A percentile compares a stretch with the other conserved stretches of the same genome.
These are phyloP conservation scores for Prochilodus magdalenae DNA, from an alignment of 2,113 vertebrate genomes.

Conservation along the genomic window DNA sequence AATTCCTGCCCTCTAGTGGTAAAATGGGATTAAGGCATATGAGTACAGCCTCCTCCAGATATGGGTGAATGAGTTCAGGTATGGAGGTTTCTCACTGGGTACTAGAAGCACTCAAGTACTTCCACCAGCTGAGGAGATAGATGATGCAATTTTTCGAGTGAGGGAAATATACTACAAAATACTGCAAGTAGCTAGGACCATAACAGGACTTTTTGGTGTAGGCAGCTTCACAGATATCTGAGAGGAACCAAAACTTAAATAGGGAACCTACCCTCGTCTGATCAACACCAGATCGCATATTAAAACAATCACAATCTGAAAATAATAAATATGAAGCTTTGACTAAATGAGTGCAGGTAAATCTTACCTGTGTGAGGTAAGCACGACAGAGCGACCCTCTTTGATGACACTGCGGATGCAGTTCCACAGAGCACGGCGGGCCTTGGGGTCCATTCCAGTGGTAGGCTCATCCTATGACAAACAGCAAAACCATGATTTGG, in stretches of 20 bases:
- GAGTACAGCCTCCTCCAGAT: too few relatives aligned
- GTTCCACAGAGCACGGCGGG: constrained; percentile 94
- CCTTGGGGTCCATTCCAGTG: constrained; percentile 98
- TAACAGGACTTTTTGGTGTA: too few relatives aligned
- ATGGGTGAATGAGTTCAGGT: constrained; percentile 98
- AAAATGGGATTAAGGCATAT: background rate
- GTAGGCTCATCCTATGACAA: constrained; percentile 92
- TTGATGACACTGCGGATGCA: constrained; percentile 92
- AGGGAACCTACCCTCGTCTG: too few relatives aligned
- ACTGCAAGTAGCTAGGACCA: too few relatives aligned
- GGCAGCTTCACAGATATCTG: too few relatives aligned
- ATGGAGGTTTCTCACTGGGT: constrained; percentile 96
- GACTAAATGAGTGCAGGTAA: background rate
- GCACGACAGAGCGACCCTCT: constrained; percentile 92
- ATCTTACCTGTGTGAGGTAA: constrained; percentile 94
- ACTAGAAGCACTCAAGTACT: constrained; percentile 87
- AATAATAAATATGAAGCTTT: background rate
- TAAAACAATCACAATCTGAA: too few relatives aligned
- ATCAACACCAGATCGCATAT: too few relatives aligned
- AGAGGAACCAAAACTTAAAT: too few relatives aligned
- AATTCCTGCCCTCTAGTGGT: background rate
- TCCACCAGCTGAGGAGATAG: constrained; percentile 86
- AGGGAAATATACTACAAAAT: constrained; percentile 79
- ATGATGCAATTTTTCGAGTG: constrained; percentile 85
- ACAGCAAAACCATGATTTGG: constrained; percentile 55